phyloP scores from a whole-genome alignment of 1,140 invertebrate genomes.

The Trachymyrmex septentrionalis region DNA sequence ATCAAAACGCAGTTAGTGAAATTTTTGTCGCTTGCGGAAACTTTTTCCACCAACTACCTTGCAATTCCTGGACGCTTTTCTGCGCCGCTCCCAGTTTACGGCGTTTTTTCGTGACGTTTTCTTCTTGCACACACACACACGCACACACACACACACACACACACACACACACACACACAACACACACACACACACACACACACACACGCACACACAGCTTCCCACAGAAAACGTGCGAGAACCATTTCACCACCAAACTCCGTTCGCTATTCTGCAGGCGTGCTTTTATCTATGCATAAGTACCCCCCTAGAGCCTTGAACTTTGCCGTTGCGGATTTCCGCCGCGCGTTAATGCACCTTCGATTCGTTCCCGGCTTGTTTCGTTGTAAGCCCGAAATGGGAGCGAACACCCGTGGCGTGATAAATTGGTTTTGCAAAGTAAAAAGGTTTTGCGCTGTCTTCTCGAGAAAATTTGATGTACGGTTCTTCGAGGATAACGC shows the following conservation, averaged over 20 bases:
- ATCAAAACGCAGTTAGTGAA: constrained; percentile 57
- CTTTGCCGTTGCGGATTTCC: constrained; percentile 48
- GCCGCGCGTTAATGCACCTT: constrained; percentile 52
- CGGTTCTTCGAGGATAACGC: constrained; percentile 23
- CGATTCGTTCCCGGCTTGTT: constrained; percentile 46
- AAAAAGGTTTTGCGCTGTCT: constrained; percentile 38
- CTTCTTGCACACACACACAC: constrained; percentile 8
- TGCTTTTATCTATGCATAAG: constrained; percentile 53
- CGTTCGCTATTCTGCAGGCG: constrained; percentile 16
- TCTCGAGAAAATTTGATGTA: constrained; percentile 33
- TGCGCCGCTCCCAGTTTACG: not conserved
- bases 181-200: no score
- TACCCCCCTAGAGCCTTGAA: constrained; percentile 51
- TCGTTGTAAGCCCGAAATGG: constrained; percentile 27
- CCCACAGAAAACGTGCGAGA: constrained; percentile 36
- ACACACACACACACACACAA: no score
- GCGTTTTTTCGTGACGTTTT: constrained; percentile 33
- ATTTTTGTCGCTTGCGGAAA: constrained; percentile 29
- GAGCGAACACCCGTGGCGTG: constrained; percentile 26
- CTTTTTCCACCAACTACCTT: constrained; percentile 45
- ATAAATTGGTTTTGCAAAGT: constrained; percentile 46
- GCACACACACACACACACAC: no score
- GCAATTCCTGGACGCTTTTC: constrained; percentile 41
- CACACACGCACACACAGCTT: not conserved
- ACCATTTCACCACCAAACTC: constrained; percentile 52